Evolutionary conservation across 2,797 vertebrate genomes (phyloP).

Genomic region (Rhynchonycteris naso): DNA sequence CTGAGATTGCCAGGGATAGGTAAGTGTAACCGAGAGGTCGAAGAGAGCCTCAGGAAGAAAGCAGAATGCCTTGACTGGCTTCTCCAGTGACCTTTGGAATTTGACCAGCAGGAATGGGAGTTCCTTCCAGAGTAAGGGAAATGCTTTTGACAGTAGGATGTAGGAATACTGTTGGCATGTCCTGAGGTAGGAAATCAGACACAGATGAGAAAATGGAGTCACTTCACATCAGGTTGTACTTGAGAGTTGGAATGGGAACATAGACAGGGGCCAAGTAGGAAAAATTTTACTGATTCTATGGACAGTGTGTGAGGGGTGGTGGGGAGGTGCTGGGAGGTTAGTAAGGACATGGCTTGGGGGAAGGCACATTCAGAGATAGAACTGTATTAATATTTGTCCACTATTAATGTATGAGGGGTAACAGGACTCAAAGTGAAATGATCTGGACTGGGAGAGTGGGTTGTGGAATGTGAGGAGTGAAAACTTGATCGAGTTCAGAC

Average conservation of each 20-base stretch:
- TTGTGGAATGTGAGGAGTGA: neutral
- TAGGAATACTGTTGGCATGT: neutral
- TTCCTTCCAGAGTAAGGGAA: neutral
- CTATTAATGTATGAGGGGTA: neutral
- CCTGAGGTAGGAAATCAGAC: neutral
- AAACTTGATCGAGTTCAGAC: slow-evolving; percentile 14
- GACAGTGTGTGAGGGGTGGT: neutral
- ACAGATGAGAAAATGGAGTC: slow-evolving; percentile 24
- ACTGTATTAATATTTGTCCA: neutral
- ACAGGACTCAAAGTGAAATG: neutral
- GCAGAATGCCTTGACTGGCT: neutral
- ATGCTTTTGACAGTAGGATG: neutral
- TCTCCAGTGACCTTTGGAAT: neutral
- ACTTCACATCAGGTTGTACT: neutral
- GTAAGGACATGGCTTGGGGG: neutral
- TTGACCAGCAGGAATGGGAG: slow-evolving; percentile 27
- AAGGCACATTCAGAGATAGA: neutral
- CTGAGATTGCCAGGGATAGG: slow-evolving; percentile 5
- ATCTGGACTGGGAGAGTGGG: neutral
- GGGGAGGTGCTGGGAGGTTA: rapidly evolving
- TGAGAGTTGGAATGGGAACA: neutral
- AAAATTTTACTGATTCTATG: slow-evolving; percentile 7
- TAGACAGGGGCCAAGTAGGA: neutral
- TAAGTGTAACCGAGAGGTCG: slow-evolving; percentile 14
- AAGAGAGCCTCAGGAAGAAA: slow-evolving; percentile 25